Evolutionary conservation across 2,888 invertebrate genomes (phyloP), one percentile per base, ranked within the genome.

Genomic region (Chrysina gloriosa): DNA sequence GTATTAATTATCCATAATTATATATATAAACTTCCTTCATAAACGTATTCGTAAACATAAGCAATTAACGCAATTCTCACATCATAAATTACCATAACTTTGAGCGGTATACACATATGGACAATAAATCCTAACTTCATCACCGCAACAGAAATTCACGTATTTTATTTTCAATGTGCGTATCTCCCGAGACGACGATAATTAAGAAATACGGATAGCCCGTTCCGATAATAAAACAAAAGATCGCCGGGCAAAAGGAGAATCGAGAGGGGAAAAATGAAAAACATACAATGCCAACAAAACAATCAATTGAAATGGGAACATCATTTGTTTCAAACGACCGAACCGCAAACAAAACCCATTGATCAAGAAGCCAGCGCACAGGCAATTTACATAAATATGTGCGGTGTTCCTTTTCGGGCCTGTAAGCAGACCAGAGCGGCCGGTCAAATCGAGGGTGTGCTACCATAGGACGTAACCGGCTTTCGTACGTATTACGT

Each of bases 281-380:
- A 39, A 39, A 23, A 58, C 36, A 39, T 23, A 39, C 58, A 39
- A 58, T 23, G 58, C 23, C 25, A 56, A 39, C 27, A 29, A 42
- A 65, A 56, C 48, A 66, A 48, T 66, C 66, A 29, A 66, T 66
- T 23, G 58, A 47, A 58, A 66, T 47, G 36, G 58, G 58, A 47
- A 66, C 36, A 16, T 58, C 58, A 48, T 66, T 56, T 56, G 52
- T 66, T 54, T 58, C 34, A 14, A 39, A 58, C 19, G 58, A 36
- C 45, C 47, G 48, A 56, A 58, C 14, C 39, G 58, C 58, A 58
- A 58, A 58, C 58, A 39, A 58, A 58, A 39, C 39, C 58, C 58
- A 58, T 58, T 58, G 58, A 58, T 58, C 58, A 58, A 58, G 58
- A 39, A 58, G 58, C 58, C 58, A 23, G 39, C 39, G 58, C 58